Conservation (phyloP, 2,797 vertebrate genomes). For the Emys orbicularis region DNA sequence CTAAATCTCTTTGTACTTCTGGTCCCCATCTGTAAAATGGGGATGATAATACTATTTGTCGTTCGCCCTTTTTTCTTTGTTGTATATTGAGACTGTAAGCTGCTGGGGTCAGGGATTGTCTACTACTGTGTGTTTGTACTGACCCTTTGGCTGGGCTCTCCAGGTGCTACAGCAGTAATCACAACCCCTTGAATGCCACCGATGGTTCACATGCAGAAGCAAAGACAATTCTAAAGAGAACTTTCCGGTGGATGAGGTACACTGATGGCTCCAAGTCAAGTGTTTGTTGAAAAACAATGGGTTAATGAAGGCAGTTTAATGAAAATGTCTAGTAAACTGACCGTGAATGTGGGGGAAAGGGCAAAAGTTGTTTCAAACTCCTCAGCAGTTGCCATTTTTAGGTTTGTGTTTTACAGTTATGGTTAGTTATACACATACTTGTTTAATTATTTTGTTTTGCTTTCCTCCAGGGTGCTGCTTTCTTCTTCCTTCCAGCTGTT, state of each 20-base stretch:
- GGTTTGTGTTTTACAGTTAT: not conserved
- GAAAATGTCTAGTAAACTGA: not conserved
- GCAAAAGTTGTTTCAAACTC: not conserved
- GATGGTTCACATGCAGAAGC: not conserved
- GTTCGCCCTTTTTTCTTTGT: conserved; percentile 41
- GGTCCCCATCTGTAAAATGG: conserved; percentile 26
- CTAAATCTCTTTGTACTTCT: not conserved
- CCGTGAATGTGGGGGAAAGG: not conserved
- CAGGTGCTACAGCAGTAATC: not conserved
- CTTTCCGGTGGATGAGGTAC: not conserved
- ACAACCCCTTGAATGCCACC: not conserved
- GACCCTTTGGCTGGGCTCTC: not conserved
- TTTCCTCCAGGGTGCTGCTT: conserved; percentile 31
- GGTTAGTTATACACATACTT: not conserved
- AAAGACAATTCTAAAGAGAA: not conserved
- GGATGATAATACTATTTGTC: not conserved
- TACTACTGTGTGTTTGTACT: not conserved
- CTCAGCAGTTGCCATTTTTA: not conserved
- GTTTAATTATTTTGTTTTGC: conserved; percentile 10
- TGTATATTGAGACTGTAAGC: not conserved
- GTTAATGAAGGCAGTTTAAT: not conserved
- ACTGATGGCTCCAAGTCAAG: not conserved
- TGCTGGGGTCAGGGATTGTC: not conserved
- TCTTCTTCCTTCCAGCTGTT: not conserved
- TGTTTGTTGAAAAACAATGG: not conserved